phyloP scores from a whole-genome alignment of 2,888 invertebrate genomes.

The Amblyteles armatorius region DNA sequence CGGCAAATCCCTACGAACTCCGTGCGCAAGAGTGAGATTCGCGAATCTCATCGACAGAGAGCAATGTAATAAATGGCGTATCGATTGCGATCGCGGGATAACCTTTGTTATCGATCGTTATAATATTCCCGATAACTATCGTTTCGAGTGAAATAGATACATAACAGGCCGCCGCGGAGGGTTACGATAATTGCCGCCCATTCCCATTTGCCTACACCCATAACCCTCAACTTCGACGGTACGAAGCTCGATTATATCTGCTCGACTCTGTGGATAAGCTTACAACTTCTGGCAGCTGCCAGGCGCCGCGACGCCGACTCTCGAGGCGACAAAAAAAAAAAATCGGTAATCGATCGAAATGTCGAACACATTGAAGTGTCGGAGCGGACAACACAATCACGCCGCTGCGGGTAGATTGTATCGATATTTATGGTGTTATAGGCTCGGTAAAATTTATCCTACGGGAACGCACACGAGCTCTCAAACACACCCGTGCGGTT shows the following conservation, averaged over 20 bases:
- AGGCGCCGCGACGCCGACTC: conserved; percentile 5
- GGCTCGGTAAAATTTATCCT: conserved; percentile 9
- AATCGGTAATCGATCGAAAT: conserved; percentile 43
- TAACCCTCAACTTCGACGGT: conserved; percentile 5
- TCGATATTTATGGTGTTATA: conserved; percentile 48
- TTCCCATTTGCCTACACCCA: conserved; percentile 16
- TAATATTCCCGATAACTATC: conserved; percentile 36
- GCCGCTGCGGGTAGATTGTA: conserved; percentile 32
- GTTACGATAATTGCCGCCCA: conserved; percentile 16
- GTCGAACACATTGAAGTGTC: conserved; percentile 21
- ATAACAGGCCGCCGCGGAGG: neutral
- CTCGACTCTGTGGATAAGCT: neutral
- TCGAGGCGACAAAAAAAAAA: conserved; percentile 18
- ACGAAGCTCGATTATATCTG: neutral
- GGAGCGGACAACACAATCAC: conserved; percentile 33
- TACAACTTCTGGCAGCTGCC: conserved; percentile 16
- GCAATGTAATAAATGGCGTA: conserved; percentile 72
- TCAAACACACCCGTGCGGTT: conserved; percentile 9
- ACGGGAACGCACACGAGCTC: conserved; percentile 3
- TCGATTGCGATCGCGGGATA: conserved; percentile 66
- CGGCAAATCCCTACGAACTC: neutral
- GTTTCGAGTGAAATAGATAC: conserved; percentile 33
- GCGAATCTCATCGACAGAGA: conserved; percentile 55
- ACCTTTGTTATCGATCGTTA: conserved; percentile 75
- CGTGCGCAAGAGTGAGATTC: conserved; percentile 21